A percentile compares a stretch with the other conserved stretches of the same genome.
These are phyloP conservation scores for Macquaria ambigua DNA, from an alignment of 2,113 vertebrate genomes.

Conservation along the genomic window DNA sequence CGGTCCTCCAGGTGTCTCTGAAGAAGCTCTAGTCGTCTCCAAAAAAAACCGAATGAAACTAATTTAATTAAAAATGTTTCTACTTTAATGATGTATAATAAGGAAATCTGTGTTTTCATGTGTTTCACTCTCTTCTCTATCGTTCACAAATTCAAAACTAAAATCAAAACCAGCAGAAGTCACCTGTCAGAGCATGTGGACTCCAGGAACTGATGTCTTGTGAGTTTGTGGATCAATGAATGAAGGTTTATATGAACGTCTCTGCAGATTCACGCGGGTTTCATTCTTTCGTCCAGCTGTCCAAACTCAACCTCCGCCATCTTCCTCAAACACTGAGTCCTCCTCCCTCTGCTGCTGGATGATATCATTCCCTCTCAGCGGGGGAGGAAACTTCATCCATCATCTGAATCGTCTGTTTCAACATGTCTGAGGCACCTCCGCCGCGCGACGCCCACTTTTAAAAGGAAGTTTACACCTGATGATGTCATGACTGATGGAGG, in stretches of 20 bases:
- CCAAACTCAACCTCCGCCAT: conserved; percentile 14
- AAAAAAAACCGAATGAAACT: too few species aligned
- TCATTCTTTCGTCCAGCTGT: conserved; percentile 9
- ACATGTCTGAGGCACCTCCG: not conserved
- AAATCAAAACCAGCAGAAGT: not conserved
- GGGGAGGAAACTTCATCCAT: conserved; percentile 12
- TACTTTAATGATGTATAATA: not conserved
- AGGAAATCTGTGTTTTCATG: not conserved
- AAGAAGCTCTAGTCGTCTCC: too few species aligned
- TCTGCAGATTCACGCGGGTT: not conserved
- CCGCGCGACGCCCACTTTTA: not conserved
- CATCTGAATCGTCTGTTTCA: not conserved
- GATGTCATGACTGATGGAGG: conserved; percentile 31
- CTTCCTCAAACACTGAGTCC: not conserved
- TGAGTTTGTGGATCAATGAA: not conserved
- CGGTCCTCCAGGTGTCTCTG: too few species aligned
- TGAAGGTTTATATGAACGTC: not conserved
- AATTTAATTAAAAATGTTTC: not conserved
- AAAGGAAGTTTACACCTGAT: not conserved
- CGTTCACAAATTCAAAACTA: not conserved
- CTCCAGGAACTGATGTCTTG: not conserved
- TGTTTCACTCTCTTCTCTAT: not conserved
- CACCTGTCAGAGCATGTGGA: not conserved
- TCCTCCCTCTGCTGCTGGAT: conserved; percentile 7
- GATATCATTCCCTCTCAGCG: conserved; percentile 41